A percentile compares a stretch with the other conserved stretches of the same genome.
phyloP scores from a whole-genome alignment of 2,888 invertebrate species.

The Melikaiella ostensackeni region DNA sequence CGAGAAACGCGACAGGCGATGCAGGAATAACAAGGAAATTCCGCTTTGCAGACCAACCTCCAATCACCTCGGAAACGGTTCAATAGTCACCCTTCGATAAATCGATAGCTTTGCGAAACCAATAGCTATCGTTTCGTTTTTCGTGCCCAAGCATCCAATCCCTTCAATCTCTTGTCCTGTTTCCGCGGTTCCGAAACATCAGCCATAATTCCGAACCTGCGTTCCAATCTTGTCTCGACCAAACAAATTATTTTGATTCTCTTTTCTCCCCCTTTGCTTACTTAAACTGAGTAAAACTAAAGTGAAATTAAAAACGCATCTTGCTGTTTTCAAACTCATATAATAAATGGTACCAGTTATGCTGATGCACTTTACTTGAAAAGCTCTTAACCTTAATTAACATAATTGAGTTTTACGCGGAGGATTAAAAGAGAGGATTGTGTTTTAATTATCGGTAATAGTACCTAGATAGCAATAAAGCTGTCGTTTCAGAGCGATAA shows the following conservation, averaged over 20 bases:
- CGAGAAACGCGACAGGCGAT: slow-evolving; percentile 38
- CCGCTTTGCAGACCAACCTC: slow-evolving; percentile 56
- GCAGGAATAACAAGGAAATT: slow-evolving; percentile 40
- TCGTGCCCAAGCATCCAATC: slow-evolving; percentile 58
- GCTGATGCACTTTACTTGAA: not conserved
- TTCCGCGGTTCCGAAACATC: slow-evolving; percentile 61
- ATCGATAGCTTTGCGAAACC: slow-evolving; percentile 65
- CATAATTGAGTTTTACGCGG: not conserved
- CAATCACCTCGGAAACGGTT: slow-evolving; percentile 67
- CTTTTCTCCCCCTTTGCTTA: not conserved
- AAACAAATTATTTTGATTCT: slow-evolving; percentile 63
- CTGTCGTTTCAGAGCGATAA: not conserved
- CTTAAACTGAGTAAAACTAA: not conserved
- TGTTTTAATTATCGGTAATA: not conserved
- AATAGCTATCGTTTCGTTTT: slow-evolving; percentile 64
- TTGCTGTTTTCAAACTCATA: not conserved
- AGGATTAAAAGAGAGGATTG: not conserved
- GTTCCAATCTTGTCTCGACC: slow-evolving; percentile 53
- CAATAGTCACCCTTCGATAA: slow-evolving; percentile 61
- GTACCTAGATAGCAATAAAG: not conserved
- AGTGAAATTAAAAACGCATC: not conserved
- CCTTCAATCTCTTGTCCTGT: slow-evolving; percentile 64
- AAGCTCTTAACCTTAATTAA: not conserved
- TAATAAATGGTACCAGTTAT: not conserved
- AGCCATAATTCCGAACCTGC: slow-evolving; percentile 67